These are phyloP conservation scores for Copsychus sechellarum DNA, from an alignment of 2,113 vertebrate genomes.

Conservation along the genomic window DNA sequence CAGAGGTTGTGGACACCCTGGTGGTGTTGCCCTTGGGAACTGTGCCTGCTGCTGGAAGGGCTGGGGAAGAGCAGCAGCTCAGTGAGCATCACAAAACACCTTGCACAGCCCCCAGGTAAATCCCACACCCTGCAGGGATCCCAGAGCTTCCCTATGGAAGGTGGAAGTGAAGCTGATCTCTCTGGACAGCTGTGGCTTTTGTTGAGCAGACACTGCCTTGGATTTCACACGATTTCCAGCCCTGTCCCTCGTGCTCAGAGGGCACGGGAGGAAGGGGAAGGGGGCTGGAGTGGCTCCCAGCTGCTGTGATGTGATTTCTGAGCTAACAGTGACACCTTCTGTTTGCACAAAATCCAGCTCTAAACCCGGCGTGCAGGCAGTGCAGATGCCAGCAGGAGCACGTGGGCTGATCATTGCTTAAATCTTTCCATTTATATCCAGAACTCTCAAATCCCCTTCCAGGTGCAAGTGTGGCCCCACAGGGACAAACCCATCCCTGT, in stretches of 20 bases:
- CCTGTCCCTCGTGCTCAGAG: neutral
- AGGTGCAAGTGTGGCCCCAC: neutral
- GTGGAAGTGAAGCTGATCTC: neutral
- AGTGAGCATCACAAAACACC: accelerated
- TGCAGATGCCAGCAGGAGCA: neutral
- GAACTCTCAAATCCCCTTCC: neutral
- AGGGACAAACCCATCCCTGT: neutral
- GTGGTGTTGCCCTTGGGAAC: neutral
- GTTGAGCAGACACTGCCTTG: neutral
- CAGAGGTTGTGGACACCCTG: neutral
- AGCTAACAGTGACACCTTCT: slow-evolving; percentile 53
- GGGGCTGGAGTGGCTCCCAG: neutral
- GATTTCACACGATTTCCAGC: neutral
- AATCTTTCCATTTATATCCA: neutral
- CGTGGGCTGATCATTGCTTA: accelerated
- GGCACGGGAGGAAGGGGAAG: neutral
- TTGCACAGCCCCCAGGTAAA: neutral
- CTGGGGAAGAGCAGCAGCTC: neutral
- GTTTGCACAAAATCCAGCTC: neutral
- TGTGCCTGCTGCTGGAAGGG: neutral
- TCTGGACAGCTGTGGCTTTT: neutral
- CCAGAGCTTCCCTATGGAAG: neutral
- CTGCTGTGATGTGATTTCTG: neutral
- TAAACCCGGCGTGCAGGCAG: accelerated
- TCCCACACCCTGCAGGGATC: accelerated